Evolutionary conservation across 2,797 vertebrate species (phyloP), one percentile per base, ranked within the genome.

Genomic region (Tadarida brasiliensis): DNA sequence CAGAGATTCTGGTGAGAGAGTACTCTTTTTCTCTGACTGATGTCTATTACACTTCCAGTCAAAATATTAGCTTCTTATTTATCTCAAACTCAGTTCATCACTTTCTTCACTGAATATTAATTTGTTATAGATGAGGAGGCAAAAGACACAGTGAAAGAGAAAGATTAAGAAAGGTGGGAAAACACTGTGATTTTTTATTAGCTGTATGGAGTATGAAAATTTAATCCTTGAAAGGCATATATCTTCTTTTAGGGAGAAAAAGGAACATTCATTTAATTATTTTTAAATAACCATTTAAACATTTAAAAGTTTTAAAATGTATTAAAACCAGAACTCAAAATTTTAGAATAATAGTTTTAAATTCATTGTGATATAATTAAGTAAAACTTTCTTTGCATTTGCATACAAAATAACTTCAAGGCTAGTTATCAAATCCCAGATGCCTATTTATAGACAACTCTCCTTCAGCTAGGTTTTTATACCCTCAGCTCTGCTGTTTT

Each of bases 31-130:
- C 33, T 86, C 47, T 88, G 47, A 90, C 63, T 91, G 65, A 91
- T 30, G 20, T 51, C 57, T 74, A 74, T 44, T 81, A 87, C 9
- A 81, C 14, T 74, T 89, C 7, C 10, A 85, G 51, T 78, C 89
- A 87, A 93, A 95, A 93, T 82, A 96, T 74, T 91, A 93, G 24
- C 61, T 87, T 56, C 24, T 71, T 67, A 39, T 68, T 63, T 94
- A 96, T 63, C 61, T 93, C 17, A 89, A 92, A n/a, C 11, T 1
- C 12, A 10, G 76, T 70, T 63, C 39, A 68, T 49, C 54, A n/a
- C 67, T 93, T 67, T 94, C 39, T 89, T 87, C 35, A 91, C 35
- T 57, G 59, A 86, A 73, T 89, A 8, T 84, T 74, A 94, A n/a
- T 88, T 67, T 68, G n/a, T 76, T 94, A 92, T 51, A 88, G 59